Base-by-base conservation (phyloP, 2,113 vertebrate genomes). In the Amphiprion percula region DNA sequence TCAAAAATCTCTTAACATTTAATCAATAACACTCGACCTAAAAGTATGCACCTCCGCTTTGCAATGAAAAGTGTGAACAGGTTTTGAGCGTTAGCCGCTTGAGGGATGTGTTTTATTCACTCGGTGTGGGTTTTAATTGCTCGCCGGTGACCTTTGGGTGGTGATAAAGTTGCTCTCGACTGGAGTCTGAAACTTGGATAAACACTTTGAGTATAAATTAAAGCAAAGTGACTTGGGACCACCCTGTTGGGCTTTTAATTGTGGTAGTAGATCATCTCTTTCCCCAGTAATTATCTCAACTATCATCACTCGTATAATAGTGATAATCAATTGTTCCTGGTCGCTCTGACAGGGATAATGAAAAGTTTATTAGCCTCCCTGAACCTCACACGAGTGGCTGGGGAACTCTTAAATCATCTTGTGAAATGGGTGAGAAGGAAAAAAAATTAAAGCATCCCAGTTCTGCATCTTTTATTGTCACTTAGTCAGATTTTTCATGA, bases 181-280 rank as follows among this genome's bases (percentile, higher is more conserved):
- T 84, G 19, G 0, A 83, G 60, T 60, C 68, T 78, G 65, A 84
- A 82, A 79, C 28, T 67, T 77, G 70, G 53, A 82, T 81, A 77
- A 91, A 92, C 84, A 80, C 63, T 77, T 56, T 67, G 2, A 19
- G 58, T 54, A 64, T 81, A 63, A 85, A 87, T 90, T 59, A 85
- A 85, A 80, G 75, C 63, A 30, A 55, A 55, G 68, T 21, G 65
- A 77, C 64, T 30, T 19, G 73, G 71, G 87, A 87, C 74, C 79
- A 50, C 85, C 83, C n/a, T 71, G 78, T 79, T 87, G 71, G 68
- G 65, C 37, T 61, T 83, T 77, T 93, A 92, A 93, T 92, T 88
- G 88, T 78, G 75, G 82, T 66, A 66, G 70, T 90, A 86, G 81
- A 91, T 91, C 90, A 93, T 87, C 77, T 82, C 68, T 86, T 59